Evolutionary conservation across 2,113 vertebrate species (phyloP).

Genomic region (Cavia porcellus): DNA sequence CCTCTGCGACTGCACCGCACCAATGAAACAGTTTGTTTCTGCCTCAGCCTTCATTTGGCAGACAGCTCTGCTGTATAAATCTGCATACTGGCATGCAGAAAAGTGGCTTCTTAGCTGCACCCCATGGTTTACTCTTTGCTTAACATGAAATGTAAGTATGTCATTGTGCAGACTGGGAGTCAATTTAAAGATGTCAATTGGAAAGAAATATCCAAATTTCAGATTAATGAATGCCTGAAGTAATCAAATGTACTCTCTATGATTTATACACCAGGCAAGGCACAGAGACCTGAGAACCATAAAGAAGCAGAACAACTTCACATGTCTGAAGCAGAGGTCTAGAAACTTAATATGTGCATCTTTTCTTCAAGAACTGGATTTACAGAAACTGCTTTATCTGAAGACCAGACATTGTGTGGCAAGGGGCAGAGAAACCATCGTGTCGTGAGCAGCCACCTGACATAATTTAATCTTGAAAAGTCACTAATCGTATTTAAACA

Average conservation of each 20-base stretch:
- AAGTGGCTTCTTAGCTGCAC: conserved; percentile 69
- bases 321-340: neutral
- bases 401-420: neutral
- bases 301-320: neutral
- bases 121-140: conserved; percentile 75
- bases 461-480: conserved; percentile 20
- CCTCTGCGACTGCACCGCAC: conserved; percentile 55
- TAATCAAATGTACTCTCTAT: neutral
- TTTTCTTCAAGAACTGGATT: neutral
- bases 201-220: conserved; percentile 49
- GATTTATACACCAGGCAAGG: neutral
- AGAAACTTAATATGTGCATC: neutral
- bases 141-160: conserved; percentile 77
- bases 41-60: conserved; percentile 77
- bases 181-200: conserved; percentile 66
- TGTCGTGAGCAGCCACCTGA: neutral
- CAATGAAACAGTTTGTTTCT: conserved; percentile 80
- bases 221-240: conserved; percentile 65
- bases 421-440: neutral
- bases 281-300: neutral
- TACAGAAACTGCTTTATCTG: neutral
- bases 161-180: conserved; percentile 63
- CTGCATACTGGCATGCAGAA: conserved; percentile 44
- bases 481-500: neutral
- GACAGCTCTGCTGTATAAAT: conserved; percentile 74